Base-by-base conservation (phyloP, 2,888 invertebrate genomes). In the Agrotis exclamationis region DNA sequence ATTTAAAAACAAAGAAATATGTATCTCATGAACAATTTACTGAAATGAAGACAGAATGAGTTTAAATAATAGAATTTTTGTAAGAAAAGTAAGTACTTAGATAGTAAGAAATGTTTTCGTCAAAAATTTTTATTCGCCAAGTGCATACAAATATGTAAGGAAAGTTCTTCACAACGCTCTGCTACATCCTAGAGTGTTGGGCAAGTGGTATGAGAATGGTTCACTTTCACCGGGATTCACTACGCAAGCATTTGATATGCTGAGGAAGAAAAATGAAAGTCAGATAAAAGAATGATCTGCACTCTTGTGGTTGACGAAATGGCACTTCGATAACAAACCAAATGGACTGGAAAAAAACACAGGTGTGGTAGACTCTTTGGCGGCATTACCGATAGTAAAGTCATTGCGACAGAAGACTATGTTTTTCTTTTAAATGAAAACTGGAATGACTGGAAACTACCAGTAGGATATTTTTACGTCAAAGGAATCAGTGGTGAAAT, bases 321-420 rank as follows among this genome's bases (percentile, higher is more conserved):
- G 44, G 57, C 57, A 44, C 44, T 58, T 20, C 57, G 57, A 20
- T 44, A 66, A 39, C 66, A 58, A 66, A 44, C 57, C 22, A 58
- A 58, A 58, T 59, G 58, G 66, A 66, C 39, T 18, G 57, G 50
- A 50, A 66, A 66, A 58, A 66, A 47, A 66, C 57, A 51, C 57
- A 50, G 66, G 66, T 44, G 50, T 66, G 39, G 66, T 66, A 47
- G 59, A 66, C n/a, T n/a, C 51, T 59, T 58, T 58, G 65, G 65
- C 24, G 65, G 58, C 22, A 44, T 24, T 58, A 51, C 58, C 39
- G 45, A 51, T 22, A 51, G 57, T 18, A 58, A 65, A 65, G 57
- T 50, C 39, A 54, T 54, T 57, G 48, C 33, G n/a, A n/a, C n/a
- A n/a, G n/a, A n/a, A n/a, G n/a, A n/a, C n/a, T n/a, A n/a, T n/a